Base-by-base conservation (phyloP, 2,113 vertebrate species). In the Anarhynchus alexandrinus region DNA sequence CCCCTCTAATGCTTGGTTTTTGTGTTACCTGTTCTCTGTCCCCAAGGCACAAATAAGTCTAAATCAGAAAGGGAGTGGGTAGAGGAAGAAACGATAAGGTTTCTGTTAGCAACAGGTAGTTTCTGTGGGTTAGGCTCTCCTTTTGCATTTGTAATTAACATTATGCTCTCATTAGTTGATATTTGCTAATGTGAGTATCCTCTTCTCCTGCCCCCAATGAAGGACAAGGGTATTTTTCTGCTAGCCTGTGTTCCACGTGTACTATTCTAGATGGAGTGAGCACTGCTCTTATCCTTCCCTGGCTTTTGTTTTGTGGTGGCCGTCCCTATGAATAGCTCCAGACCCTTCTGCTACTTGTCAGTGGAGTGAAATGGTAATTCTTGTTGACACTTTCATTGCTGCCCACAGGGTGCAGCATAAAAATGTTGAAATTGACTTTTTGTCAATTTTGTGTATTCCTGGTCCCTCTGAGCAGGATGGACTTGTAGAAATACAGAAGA, bases 301-400 rank as follows among this genome's bases (percentile, higher is more conserved):
- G 62, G 88, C 65, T 88, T 93, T 88, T 18, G 10, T 92, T 95
- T 94, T 40, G 82, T 93, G 83, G 51, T 96, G 70, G 78, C 86
- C 64, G 10, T 95, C 42, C 52, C 42, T 79, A 8, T 79, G 84
- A 96, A 86, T 86, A 91, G 74, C 70, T 95, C 54, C 80, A 94
- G 84, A 94, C 36, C 59, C 61, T 92, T 74, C 76, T 95, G 90
- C 72, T 93, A 7, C 27, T 88, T 0, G 0, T 91, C 85, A 64
- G 29, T 34, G 12, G 22, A 83, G 45, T 23, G 49, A 65, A 84
- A 66, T 23, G 3, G 58, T 91, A 90, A 90, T 96, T 88, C 78
- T 80, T 45, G 59, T 52, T 88, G 78, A 51, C 84, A 59, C 52
- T 51, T 95, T 96, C 82, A 82, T 92, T 95, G 81, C 80, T 84